Conservation (phyloP, 2,797 vertebrate species). For the Psittacula derbiana region DNA sequence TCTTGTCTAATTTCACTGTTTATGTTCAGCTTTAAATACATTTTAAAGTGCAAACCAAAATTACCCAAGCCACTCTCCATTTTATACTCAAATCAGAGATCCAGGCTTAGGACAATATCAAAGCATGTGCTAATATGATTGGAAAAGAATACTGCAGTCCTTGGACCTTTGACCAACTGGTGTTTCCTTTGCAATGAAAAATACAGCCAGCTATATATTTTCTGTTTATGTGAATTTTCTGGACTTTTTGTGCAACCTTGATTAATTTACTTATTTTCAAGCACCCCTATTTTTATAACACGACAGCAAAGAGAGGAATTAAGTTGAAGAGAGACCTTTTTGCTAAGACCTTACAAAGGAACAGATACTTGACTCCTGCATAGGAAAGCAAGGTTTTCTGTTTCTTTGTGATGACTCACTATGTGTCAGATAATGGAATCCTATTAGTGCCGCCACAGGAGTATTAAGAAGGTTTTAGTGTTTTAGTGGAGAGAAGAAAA, state of each 20-base stretch:
- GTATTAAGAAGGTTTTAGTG: conserved; percentile 1
- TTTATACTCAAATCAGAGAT: background rate
- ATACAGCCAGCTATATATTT: background rate
- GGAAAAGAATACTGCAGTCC: background rate
- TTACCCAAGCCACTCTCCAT: background rate
- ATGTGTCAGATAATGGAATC: conserved; percentile 25
- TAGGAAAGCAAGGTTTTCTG: conserved; percentile 26
- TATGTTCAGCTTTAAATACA: background rate
- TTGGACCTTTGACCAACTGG: background rate
- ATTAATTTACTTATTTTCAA: conserved; percentile 21
- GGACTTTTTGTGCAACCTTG: background rate
- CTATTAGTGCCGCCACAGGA: conserved; percentile 6
- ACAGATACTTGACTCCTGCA: conserved; percentile 31
- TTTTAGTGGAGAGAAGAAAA: background rate
- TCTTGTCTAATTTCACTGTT: background rate
- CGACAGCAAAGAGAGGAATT: conserved; percentile 4
- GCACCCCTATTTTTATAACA: background rate
- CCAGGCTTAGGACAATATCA: background rate
- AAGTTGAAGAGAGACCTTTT: conserved; percentile 1
- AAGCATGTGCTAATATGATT: background rate
- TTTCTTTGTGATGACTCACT: conserved; percentile 25
- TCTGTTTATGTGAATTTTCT: background rate
- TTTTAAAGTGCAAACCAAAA: background rate
- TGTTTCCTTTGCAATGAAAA: background rate
- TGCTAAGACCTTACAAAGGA: background rate